A percentile compares a stretch with the other conserved stretches of the same genome.
phyloP scores from a whole-genome alignment of 2,113 vertebrate species.

The Apodemus speciosus region DNA sequence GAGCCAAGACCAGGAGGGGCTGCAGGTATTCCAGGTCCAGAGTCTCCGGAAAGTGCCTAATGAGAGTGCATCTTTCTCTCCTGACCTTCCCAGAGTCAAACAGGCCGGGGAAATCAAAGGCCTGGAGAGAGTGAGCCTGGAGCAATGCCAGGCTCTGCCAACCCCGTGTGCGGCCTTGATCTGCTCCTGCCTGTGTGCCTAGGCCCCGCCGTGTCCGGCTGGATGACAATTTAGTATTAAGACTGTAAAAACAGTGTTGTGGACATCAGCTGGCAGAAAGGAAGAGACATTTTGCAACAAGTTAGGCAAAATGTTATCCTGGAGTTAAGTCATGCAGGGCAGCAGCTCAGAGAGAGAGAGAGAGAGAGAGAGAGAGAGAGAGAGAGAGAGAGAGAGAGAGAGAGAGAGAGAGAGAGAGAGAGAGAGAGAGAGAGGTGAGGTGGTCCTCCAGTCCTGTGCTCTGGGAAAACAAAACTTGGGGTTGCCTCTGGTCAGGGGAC shows the following conservation, averaged over 20 bases:
- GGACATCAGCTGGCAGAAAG: background rate
- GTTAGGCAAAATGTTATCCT: conserved; percentile 12
- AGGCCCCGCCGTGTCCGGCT: background rate
- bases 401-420: too few species aligned
- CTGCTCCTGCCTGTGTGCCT: background rate
- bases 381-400: too few species aligned
- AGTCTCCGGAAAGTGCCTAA: background rate
- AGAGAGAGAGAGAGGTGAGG: background rate
- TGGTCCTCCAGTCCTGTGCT: accelerated
- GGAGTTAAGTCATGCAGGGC: background rate
- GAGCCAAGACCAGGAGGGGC: background rate
- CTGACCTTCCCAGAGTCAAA: conserved; percentile 3
- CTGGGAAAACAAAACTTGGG: background rate
- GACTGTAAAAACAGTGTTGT: background rate
- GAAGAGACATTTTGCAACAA: conserved; percentile 54
- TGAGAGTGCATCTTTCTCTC: background rate
- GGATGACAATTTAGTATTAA: background rate
- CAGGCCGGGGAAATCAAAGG: background rate
- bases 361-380: too few species aligned
- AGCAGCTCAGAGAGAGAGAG: background rate
- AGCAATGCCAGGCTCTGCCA: background rate
- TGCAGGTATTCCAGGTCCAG: background rate
- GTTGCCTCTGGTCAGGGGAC: background rate
- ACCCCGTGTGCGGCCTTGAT: background rate
- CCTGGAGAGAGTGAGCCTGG: accelerated